phyloP scores from a whole-genome alignment of 2,888 invertebrate genomes.

The Phrixothrix hirtus region DNA sequence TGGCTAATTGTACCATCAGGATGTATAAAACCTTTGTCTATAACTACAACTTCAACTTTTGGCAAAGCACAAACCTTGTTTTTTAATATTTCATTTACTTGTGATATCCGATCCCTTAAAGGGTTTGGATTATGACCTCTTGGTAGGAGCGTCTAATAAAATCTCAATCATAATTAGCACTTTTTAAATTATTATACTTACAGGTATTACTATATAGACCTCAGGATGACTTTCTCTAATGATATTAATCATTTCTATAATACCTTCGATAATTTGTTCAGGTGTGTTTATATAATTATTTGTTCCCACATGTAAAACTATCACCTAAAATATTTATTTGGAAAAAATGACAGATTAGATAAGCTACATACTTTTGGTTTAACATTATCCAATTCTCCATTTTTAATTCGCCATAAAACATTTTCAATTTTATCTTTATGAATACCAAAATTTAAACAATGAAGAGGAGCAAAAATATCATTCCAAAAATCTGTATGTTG shows the following conservation, averaged over 20 bases:
- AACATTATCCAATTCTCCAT: constrained; percentile 88
- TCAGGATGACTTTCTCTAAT: constrained; percentile 78
- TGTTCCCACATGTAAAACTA: constrained; percentile 86
- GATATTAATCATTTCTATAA: constrained; percentile 73
- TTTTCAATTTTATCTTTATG: constrained; percentile 86
- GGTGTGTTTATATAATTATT: constrained; percentile 81
- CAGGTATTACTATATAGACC: constrained; percentile 82
- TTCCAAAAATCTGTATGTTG: constrained; percentile 87
- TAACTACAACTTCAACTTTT: constrained; percentile 76
- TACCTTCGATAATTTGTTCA: constrained; percentile 81
- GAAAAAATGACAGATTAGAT: too few species aligned
- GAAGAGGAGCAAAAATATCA: constrained; percentile 87
- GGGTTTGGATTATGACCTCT: constrained; percentile 84
- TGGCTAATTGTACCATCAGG: constrained; percentile 82
- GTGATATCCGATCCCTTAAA: constrained; percentile 74
- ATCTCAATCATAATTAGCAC: too few species aligned
- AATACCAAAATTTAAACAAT: constrained; percentile 90
- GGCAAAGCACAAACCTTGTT: constrained; percentile 64
- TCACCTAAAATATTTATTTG: constrained; percentile 69
- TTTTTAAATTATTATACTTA: too few species aligned
- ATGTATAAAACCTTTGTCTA: constrained; percentile 79
- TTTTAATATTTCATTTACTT: constrained; percentile 74
- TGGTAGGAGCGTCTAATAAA: constrained; percentile 84
- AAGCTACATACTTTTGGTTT: constrained; percentile 84
- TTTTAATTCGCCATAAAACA: constrained; percentile 85